These are phyloP conservation scores for Nematolebias whitei DNA, from an alignment of 2,113 vertebrate species.

Conservation along the genomic window DNA sequence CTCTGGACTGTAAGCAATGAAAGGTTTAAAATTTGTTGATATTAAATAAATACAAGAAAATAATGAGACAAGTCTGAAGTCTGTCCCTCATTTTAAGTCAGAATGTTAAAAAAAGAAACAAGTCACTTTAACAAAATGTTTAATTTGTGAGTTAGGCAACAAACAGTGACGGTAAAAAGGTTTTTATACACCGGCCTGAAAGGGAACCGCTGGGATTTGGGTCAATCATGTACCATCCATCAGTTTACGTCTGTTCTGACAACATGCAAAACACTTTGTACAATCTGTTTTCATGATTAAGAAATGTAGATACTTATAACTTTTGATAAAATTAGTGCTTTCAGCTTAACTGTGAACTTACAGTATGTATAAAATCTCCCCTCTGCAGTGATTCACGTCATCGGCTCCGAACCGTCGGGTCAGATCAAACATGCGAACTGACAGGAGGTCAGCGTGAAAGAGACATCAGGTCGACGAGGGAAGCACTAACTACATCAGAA, in stretches of 20 bases:
- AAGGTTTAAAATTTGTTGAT: too few relatives aligned
- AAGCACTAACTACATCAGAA: constrained; percentile 1
- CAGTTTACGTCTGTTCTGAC: constrained; percentile 79
- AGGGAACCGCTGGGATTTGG: constrained; percentile 82
- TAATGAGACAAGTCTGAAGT: too few relatives aligned
- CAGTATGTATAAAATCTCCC: constrained; percentile 67
- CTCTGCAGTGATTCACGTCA: constrained; percentile 56
- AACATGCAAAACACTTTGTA: constrained; percentile 93
- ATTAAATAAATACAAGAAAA: too few relatives aligned
- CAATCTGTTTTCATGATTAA: constrained; percentile 90
- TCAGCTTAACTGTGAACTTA: constrained; percentile 88
- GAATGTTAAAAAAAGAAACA: too few relatives aligned
- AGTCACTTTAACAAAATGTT: too few relatives aligned
- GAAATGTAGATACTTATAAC: constrained; percentile 84
- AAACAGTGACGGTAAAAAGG: constrained; percentile 86
- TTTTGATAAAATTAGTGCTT: constrained; percentile 95
- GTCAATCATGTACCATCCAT: constrained; percentile 91
- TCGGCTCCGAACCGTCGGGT: constrained; percentile 51
- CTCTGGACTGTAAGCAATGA: too few relatives aligned
- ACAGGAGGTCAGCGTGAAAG: constrained; percentile 28
- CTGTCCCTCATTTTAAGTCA: too few relatives aligned
- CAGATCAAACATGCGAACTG: constrained; percentile 36
- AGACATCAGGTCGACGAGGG: too few relatives aligned
- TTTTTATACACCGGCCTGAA: constrained; percentile 76
- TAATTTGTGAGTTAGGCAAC: constrained; percentile 87